These are phyloP conservation scores for Apis dorsata DNA, from an alignment of 1,140 invertebrate species.

Conservation along the genomic window DNA sequence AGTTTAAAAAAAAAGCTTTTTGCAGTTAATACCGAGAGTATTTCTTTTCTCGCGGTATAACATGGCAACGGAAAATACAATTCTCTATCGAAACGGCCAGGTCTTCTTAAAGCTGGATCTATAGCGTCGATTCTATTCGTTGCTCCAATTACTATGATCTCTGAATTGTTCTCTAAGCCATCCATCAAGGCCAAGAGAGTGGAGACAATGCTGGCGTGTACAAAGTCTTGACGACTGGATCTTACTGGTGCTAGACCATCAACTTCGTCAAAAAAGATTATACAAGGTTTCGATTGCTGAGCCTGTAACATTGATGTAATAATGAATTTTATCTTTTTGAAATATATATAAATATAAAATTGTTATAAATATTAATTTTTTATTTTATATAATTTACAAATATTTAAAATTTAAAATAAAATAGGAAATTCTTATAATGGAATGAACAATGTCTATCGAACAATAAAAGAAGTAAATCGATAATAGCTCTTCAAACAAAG, in stretches of 20 bases:
- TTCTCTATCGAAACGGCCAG: constrained; percentile 84
- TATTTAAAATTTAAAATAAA: not conserved
- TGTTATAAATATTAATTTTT: too few species aligned
- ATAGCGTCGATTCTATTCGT: constrained; percentile 88
- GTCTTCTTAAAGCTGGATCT: constrained; percentile 86
- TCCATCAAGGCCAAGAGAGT: constrained; percentile 88
- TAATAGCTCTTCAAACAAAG: too few species aligned
- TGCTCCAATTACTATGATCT: constrained; percentile 88
- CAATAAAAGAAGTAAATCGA: too few species aligned
- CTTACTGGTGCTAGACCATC: constrained; percentile 86
- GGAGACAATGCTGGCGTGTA: constrained; percentile 81
- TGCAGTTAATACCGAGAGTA: constrained; percentile 80
- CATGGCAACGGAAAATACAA: constrained; percentile 78
- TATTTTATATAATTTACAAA: too few species aligned
- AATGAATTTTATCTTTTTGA: too few species aligned
- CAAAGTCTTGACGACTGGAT: constrained; percentile 84
- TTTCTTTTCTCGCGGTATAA: constrained; percentile 75
- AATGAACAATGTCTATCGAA: too few species aligned
- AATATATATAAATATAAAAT: too few species aligned
- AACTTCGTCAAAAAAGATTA: constrained; percentile 90
- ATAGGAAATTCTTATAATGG: not conserved
- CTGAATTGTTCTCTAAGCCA: constrained; percentile 83
- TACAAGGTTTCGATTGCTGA: constrained; percentile 85
- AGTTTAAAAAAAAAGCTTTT: too few species aligned
- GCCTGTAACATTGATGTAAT: constrained; percentile 77